A percentile compares a stretch with the other conserved stretches of the same genome.
Conservation (phyloP, 2,888 invertebrate genomes). For the Calameuta idolon region DNA sequence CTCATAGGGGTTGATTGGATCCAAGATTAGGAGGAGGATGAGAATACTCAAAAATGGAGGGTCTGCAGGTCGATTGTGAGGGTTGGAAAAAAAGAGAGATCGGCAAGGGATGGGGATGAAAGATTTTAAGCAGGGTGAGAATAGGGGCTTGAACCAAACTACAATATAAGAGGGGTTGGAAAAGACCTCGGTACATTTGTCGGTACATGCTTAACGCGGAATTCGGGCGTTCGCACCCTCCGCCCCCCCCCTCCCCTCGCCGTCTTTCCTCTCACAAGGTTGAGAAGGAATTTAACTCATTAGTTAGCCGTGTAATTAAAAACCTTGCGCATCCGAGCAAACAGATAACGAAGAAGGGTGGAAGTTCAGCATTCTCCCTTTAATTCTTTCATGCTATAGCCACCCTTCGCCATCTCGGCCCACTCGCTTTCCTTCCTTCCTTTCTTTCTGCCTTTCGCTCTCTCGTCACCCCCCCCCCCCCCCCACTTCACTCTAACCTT, state of each 20-base stretch:
- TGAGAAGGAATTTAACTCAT: conserved; percentile 59
- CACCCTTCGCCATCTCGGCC: conserved; percentile 3
- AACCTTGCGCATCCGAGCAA: conserved; percentile 57
- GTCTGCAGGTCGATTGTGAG: neutral
- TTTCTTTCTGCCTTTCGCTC: neutral
- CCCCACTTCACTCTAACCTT: conserved; percentile 26
- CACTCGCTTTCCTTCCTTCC: neutral
- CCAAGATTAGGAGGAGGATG: neutral
- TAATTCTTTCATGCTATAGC: conserved; percentile 43
- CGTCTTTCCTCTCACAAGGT: conserved; percentile 18
- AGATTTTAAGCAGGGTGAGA: neutral
- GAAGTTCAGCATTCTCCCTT: conserved; percentile 50
- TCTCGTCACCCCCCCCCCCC: conserved; percentile 27
- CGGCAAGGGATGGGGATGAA: neutral
- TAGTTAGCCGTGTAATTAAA: conserved; percentile 63
- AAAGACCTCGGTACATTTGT: neutral
- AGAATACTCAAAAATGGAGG: neutral
- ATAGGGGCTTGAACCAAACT: neutral
- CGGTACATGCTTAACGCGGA: conserved; percentile 5
- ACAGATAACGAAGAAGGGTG: conserved; percentile 58
- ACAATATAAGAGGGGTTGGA: neutral
- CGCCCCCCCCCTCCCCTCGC: conserved; percentile 32
- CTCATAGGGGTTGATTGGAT: conserved; percentile 1
- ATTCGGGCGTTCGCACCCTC: conserved; percentile 11
- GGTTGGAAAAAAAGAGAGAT: neutral